Evolutionary conservation across 2,113 vertebrate genomes (phyloP), one percentile per base, ranked within the genome.

Genomic region (Puffinus mauretanicus): DNA sequence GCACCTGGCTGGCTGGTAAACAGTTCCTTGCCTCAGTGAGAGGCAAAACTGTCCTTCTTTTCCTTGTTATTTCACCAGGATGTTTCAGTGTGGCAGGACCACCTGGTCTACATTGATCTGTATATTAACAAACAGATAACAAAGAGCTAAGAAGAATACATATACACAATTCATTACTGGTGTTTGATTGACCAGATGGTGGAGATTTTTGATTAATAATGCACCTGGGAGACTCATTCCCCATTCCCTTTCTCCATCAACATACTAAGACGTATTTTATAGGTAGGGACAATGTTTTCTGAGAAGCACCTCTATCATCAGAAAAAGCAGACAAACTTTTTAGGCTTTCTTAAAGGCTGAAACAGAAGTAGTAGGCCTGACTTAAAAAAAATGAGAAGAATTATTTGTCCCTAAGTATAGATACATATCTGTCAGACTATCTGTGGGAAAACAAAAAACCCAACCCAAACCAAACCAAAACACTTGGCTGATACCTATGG

Each of bases 111-210:
- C 26, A 22, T 9, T 15, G 10, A 40, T 34, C 34, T 67, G 21
- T 16, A 25, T 36, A 44, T 49, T 85, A 92, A 62, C 26, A 60
- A 72, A 57, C 8, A 47, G 34, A 51, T 57, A 36, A 36, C 0
- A 2, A 90, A 86, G 16, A 58, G 7, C 36, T 54, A 61, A n/a
- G 26, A 26, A 58, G 42, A 65, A 42, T 29, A 58, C 26, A 55
- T 16, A 1, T 34, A 61, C 36, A 62, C 3, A 72, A 32, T n/a
- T 42, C 0, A 0, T 55, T 81, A 30, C 13, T 71, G 15, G 27
- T 46, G 36, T 67, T 58, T 40, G 30, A 57, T 57, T 57, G 64
- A 86, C 27, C 17, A 46, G 40, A 40, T 40, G 12, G 27, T 67
- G 47, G n/a, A 70, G 61, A 75, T 58, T 83, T 91, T 80, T 88